phyloP scores from a whole-genome alignment of 2,797 vertebrate species.

The Sardinella longiceps region DNA sequence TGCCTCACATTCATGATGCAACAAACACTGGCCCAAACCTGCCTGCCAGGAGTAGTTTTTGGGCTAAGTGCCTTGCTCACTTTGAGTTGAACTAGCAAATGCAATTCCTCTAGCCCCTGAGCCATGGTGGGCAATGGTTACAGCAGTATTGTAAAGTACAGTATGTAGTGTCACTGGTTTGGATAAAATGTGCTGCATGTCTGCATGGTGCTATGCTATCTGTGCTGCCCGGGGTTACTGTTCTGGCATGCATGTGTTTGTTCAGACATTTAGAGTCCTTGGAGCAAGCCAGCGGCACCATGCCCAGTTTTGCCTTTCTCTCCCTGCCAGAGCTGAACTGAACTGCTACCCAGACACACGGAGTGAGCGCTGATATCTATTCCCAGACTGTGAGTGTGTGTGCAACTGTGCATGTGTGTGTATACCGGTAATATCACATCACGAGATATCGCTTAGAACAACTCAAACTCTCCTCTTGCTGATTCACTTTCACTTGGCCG shows the following conservation, averaged over 20 bases:
- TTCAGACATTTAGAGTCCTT: neutral
- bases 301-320: neutral
- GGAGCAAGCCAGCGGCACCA: neutral
- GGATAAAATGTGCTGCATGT: neutral
- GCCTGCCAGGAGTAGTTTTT: no score
- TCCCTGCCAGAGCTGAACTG: neutral
- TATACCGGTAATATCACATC: neutral
- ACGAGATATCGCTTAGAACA: neutral
- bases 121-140: no score
- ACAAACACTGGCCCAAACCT: no score
- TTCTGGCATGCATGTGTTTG: slow-evolving; percentile 7
- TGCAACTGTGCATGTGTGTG: neutral
- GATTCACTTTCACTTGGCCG: neutral
- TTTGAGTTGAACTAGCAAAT: no score
- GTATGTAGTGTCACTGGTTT: no score
- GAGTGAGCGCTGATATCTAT: neutral
- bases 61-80: no score
- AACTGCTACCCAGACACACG: neutral
- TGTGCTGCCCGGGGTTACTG: neutral
- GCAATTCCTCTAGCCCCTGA: no score
- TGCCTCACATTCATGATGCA: no score
- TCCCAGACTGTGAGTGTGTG: neutral
- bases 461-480: neutral
- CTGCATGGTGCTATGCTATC: neutral
- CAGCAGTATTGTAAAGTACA: no score